Evolutionary conservation across 2,888 invertebrate genomes (phyloP).

Genomic region (Strigamia crassipes): DNA sequence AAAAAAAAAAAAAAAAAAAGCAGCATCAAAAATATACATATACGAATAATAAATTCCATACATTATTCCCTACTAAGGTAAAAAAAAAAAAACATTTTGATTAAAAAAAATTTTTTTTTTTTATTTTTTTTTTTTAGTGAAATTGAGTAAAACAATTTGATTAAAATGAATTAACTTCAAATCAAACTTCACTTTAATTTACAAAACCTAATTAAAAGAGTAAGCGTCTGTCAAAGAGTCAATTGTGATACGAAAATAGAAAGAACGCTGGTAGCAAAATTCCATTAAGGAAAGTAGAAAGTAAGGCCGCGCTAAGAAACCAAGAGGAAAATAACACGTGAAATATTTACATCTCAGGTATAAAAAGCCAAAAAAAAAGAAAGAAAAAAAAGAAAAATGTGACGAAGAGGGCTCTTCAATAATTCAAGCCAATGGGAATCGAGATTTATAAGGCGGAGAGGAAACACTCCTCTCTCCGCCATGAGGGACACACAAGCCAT

Average conservation of each 20-base stretch:
- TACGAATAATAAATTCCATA: neutral
- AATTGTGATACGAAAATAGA: slow-evolving; percentile 1
- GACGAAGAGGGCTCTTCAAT: neutral
- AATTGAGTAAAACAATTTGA: neutral
- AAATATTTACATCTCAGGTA: slow-evolving; percentile 19
- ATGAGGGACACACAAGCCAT: slow-evolving; percentile 7
- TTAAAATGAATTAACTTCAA: neutral
- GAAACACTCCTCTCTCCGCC: neutral
- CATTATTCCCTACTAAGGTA: neutral
- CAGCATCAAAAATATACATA: neutral
- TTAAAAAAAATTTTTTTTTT: too few relatives aligned
- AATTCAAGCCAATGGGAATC: slow-evolving; percentile 30
- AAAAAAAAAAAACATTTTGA: neutral
- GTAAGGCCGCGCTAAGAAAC: neutral
- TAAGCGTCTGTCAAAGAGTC: neutral
- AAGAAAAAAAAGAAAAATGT: neutral
- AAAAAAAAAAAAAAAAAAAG: too few relatives aligned
- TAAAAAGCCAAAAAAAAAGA: neutral
- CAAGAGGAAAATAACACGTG: neutral
- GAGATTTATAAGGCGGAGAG: slow-evolving; percentile 29
- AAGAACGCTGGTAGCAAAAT: neutral
- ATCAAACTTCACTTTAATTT: neutral
- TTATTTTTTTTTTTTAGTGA: too few relatives aligned
- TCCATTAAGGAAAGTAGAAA: slow-evolving; percentile 12
- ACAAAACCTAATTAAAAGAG: slow-evolving; percentile 11